Evolutionary conservation across 2,113 vertebrate genomes (phyloP).

Genomic region (Brienomyrus longianalis): DNA sequence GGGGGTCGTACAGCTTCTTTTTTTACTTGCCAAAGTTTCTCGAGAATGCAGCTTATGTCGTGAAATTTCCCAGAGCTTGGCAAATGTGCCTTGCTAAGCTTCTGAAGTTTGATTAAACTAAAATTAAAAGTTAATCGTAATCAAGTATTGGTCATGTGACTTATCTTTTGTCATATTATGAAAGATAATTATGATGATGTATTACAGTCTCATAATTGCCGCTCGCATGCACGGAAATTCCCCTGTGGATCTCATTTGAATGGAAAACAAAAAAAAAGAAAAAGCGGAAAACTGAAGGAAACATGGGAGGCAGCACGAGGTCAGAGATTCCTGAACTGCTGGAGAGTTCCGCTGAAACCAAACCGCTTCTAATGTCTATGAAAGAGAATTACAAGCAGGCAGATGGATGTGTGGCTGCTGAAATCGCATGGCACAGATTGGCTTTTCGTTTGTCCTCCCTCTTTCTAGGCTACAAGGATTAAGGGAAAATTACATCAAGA

Average conservation of each 20-base stretch:
- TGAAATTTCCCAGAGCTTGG: conserved; percentile 5
- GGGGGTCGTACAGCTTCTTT: neutral
- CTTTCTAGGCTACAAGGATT: conserved; percentile 1
- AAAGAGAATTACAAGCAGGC: neutral
- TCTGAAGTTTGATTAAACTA: neutral
- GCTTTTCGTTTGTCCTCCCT: neutral
- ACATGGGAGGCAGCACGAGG: neutral
- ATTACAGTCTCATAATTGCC: neutral
- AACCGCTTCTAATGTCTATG: neutral
- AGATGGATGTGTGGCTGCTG: neutral
- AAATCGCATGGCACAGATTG: neutral
- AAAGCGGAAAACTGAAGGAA: neutral
- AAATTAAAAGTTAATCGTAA: neutral
- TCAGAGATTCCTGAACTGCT: neutral
- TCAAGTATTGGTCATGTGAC: neutral
- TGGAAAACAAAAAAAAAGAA: neutral
- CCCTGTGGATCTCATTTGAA: neutral
- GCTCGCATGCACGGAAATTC: neutral
- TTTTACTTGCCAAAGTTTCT: neutral
- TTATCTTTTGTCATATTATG: neutral
- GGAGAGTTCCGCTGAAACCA: neutral
- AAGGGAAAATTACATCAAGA: conserved; percentile 12
- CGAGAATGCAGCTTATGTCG: neutral
- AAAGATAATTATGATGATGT: neutral
- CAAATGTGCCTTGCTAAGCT: neutral